Evolutionary conservation across 2,888 invertebrate genomes (phyloP), one percentile per base, ranked within the genome.

Genomic region (Ennomos erosarius): DNA sequence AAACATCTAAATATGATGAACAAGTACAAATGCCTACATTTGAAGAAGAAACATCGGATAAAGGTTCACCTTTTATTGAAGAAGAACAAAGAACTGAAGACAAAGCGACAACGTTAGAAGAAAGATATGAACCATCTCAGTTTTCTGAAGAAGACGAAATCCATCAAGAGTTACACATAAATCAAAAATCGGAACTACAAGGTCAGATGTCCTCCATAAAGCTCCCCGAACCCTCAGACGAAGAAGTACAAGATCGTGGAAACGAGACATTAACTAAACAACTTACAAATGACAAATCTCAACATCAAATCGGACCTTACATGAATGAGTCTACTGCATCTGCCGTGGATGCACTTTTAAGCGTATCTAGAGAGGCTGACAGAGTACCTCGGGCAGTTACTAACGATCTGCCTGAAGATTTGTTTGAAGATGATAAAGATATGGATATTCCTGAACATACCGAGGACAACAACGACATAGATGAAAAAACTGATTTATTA

Each of bases 241-340:
- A 51, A 16, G 53, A 59, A n/a, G 63, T 62, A 33, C 61, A 64
- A 44, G 10, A 48, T 48, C 56, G 9, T 9, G 5, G 50, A 35
- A 12, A 38, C 10, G 59, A 60, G 5, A 26, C 52, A n/a, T 43
- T 45, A 9, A 53, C 48, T 45, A 58, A 57, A 39, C 38, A 64
- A 50, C 3, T 38, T 26, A n/a, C 33, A 45, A 59, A 36, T 35
- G 40, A 73, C 26, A 77, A 76, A 59, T 48, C 70, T 10, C 70
- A 68, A 47, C 70, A 78, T 36, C 70, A 73, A 61, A 34, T 69
- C 44, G 70, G 80, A 62, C 76, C 81, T 8, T 86, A 74, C 59
- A 84, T 90, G 84, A 90, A 83, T 70, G 88, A 89, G 71, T 82
- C 89, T 12, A 90, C 90, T 26, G 89, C 89, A 11, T 90, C 89